Evolutionary conservation across 2,113 vertebrate species (phyloP), one percentile per base, ranked within the genome.

Genomic region (Polyodon spathula): DNA sequence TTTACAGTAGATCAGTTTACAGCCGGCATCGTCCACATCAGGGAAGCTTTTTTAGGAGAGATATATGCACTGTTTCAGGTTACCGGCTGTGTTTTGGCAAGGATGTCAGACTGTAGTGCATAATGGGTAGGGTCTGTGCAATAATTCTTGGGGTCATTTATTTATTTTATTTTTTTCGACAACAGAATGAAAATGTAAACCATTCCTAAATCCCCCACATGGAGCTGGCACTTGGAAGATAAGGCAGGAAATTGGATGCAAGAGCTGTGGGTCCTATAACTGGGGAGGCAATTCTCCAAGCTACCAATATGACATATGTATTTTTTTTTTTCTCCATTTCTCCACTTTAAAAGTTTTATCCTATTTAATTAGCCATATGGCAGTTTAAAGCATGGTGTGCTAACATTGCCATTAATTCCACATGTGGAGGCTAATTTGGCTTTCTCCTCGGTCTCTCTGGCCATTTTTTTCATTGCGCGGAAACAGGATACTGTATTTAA

Each of bases 31-130:
- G 85, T 86, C 82, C 79, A 76, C 81, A 88, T 87, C 84, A 87
- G 84, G 80, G 70, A 74, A 83, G 78, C 69, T 42, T 85, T 86
- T 27, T 84, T 80, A 75, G 84, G 78, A 80, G 76, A 87, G 81
- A 82, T 82, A 80, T 65, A 66, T 82, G 85, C 78, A 86, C 82
- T 84, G 84, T 78, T 27, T 80, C 70, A 78, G 78, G 71, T 79
- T 84, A 85, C 86, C 86, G 86, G 85, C 85, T 86, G 88, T 68
- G 81, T 73, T 84, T 72, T 87, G 83, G 85, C 84, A 85, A 82
- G 82, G 78, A 71, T 80, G 81, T 80, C 74, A 88, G 84, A 66
- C 78, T 79, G 71, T 67, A 71, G 68, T 77, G 74, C 73, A 79
- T 82, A 87, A 84, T 74, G 80, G 70, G 74, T 76, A 84, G 40